These are phyloP conservation scores for Ormia ochracea DNA, from an alignment of 2,888 invertebrate species.

Conservation along the genomic window DNA sequence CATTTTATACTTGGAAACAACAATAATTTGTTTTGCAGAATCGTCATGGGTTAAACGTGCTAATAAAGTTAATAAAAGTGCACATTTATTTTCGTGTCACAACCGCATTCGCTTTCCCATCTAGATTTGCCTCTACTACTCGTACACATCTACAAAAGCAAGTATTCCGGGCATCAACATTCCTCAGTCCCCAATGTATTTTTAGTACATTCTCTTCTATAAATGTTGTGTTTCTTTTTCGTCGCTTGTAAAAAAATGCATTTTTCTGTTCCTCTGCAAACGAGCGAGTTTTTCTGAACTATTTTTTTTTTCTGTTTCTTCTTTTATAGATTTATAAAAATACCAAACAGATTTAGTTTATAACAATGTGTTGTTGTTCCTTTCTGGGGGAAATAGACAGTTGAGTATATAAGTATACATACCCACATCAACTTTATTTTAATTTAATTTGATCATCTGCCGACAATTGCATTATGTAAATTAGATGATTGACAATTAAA, in stretches of 20 bases:
- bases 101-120: neutral
- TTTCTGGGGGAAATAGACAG: neutral
- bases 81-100: neutral
- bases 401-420: neutral
- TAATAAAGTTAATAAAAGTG: neutral
- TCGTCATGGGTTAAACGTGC: neutral
- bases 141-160: neutral
- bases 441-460: neutral
- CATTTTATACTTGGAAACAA: too few species aligned
- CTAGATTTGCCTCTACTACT: neutral
- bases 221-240: too few species aligned
- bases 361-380: neutral
- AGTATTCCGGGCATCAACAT: constrained; percentile 1
- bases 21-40: too few species aligned
- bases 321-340: too few species aligned
- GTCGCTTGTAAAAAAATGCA: neutral
- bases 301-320: too few species aligned
- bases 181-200: neutral
- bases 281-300: neutral
- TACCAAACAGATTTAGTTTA: neutral
- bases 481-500: too few species aligned
- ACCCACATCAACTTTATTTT: neutral
- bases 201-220: neutral
- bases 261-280: neutral
- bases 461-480: neutral